Evolutionary conservation across 2,888 invertebrate genomes (phyloP).

Genomic region (Hyalella azteca): DNA sequence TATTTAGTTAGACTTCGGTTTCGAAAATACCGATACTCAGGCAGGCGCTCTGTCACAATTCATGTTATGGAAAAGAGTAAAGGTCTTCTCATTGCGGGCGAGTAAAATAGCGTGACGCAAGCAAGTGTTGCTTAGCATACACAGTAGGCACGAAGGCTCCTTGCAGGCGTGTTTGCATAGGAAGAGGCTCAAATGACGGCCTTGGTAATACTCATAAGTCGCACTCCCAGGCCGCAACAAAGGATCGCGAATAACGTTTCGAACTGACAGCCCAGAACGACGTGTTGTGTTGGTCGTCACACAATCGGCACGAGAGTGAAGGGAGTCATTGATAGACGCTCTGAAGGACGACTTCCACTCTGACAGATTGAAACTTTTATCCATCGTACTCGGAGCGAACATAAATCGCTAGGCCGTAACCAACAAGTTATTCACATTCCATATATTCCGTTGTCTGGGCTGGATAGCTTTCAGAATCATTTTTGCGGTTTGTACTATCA

Average conservation of each 20-base stretch:
- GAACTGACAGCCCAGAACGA: background rate
- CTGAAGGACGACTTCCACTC: background rate
- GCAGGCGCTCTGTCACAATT: no score
- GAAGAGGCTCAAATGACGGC: slow-evolving; percentile 6
- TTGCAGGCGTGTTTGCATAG: slow-evolving; percentile 17
- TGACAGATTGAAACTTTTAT: slow-evolving; percentile 15
- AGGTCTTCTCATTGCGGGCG: background rate
- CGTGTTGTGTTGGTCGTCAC: slow-evolving; percentile 3
- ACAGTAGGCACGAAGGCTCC: background rate
- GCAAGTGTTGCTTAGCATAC: slow-evolving; percentile 19
- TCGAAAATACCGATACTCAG: no score
- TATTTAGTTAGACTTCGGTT: no score
- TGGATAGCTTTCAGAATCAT: no score
- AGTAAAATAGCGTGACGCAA: background rate
- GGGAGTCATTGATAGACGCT: slow-evolving; percentile 9
- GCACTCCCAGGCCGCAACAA: slow-evolving; percentile 12
- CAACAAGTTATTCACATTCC: no score
- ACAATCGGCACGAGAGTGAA: background rate
- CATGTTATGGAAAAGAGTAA: no score
- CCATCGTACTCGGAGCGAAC: background rate
- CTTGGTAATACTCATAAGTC: slow-evolving; percentile 25
- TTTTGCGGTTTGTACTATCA: no score
- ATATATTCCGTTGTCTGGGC: no score
- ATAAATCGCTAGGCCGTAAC: no score
- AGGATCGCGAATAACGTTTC: background rate